Percentiles rank a stretch among this genome's conserved stretches.
Conservation (phyloP, 2,888 invertebrate species). For the Pristionchus japonicus region DNA sequence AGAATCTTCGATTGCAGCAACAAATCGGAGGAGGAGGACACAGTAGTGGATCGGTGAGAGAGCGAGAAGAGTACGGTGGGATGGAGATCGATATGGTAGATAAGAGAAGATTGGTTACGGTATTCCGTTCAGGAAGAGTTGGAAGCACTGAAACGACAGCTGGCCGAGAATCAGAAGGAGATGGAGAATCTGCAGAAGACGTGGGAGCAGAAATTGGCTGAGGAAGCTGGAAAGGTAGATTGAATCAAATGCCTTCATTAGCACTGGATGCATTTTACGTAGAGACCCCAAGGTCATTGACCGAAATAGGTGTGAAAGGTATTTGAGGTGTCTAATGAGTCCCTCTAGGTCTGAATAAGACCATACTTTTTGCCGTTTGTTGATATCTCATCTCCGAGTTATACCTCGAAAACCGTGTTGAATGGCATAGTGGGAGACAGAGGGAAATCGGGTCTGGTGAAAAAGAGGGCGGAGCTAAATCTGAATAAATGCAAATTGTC, state of each 20-base stretch:
- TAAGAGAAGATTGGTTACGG: neutral
- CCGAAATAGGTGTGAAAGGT: too few relatives aligned
- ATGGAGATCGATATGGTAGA: neutral
- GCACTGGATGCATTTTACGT: too few relatives aligned
- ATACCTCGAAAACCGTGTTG: too few relatives aligned
- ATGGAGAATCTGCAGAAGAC: conserved; percentile 78
- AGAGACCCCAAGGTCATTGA: too few relatives aligned
- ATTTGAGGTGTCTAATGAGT: too few relatives aligned
- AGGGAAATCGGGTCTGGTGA: too few relatives aligned
- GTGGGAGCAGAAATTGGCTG: conserved; percentile 75
- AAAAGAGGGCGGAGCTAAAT: too few relatives aligned
- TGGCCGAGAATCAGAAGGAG: conserved; percentile 78
- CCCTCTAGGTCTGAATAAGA: too few relatives aligned
- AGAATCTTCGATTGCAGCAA: conserved; percentile 78
- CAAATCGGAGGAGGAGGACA: conserved; percentile 56
- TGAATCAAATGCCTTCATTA: neutral
- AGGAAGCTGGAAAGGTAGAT: conserved; percentile 66
- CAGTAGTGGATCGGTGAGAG: neutral
- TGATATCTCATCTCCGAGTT: too few relatives aligned
- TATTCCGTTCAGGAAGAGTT: conserved; percentile 64
- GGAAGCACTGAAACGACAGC: conserved; percentile 66
- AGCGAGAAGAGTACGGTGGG: neutral
- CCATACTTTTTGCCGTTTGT: too few relatives aligned
- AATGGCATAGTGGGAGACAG: too few relatives aligned
- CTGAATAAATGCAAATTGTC: too few relatives aligned